Conservation (phyloP, 2,113 vertebrate species). For the Xenopus borealis region DNA sequence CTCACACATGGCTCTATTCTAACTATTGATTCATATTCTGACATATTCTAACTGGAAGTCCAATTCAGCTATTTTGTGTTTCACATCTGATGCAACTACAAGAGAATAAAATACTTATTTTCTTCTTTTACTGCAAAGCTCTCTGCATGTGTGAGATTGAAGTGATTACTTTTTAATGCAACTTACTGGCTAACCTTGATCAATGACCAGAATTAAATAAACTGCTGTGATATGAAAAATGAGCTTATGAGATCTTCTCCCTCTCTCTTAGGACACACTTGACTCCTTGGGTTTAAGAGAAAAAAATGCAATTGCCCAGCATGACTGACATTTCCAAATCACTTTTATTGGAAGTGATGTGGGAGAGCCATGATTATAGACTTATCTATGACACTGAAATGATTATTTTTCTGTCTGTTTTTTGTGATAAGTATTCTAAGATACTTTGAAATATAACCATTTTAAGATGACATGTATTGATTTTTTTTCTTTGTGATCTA, state of each 20-base stretch:
- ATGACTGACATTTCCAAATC: slow-evolving; percentile 38
- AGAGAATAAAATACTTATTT: neutral
- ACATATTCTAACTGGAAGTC: no score
- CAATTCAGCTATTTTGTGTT: neutral
- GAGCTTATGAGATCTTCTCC: slow-evolving; percentile 34
- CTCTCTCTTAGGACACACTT: slow-evolving; percentile 21
- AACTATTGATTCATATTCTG: no score
- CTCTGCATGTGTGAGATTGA: slow-evolving; percentile 27
- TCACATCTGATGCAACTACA: slow-evolving; percentile 2
- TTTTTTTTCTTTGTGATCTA: no score
- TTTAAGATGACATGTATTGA: neutral
- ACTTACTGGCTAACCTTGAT: slow-evolving; percentile 34
- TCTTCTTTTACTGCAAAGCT: slow-evolving; percentile 19
- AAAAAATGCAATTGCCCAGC: slow-evolving; percentile 34
- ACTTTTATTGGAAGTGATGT: slow-evolving; percentile 32
- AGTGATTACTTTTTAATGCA: slow-evolving; percentile 40
- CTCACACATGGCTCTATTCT: no score
- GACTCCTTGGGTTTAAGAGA: slow-evolving; percentile 19
- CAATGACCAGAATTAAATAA: slow-evolving; percentile 39
- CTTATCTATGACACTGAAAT: slow-evolving; percentile 30
- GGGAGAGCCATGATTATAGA: slow-evolving; percentile 37
- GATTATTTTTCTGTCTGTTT: slow-evolving; percentile 20
- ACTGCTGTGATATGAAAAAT: slow-evolving; percentile 37
- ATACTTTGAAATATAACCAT: neutral
- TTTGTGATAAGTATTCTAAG: slow-evolving; percentile 18